Evolutionary conservation across 2,888 invertebrate genomes (phyloP), one percentile per base, ranked within the genome.

Genomic region (Metellina segmentata): DNA sequence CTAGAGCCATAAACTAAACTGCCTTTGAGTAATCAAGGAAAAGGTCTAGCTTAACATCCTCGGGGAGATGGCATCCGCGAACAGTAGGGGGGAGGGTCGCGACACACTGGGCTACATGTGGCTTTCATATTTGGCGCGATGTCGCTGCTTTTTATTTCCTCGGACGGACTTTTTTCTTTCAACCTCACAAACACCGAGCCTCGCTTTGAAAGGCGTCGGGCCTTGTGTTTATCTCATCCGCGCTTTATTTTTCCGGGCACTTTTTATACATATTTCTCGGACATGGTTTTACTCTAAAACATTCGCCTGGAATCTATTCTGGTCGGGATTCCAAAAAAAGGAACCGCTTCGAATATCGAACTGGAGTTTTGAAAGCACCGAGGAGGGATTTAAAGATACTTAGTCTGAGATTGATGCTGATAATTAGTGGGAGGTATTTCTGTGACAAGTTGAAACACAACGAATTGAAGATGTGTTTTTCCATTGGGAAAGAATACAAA

Each of bases 1-100:
- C 89, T 89, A 75, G 70, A 77, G 85, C 89, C 85, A 90, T 90
- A 90, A 90, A 90, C 90, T 85, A 90, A 90, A 90, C 90, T 90
- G 85, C 90, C 90, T 85, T 90, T 85, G 85, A 85, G 90, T 90
- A 90, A 90, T 90, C 90, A 90, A 85, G 79, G 85, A 81, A 90
- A 81, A 90, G 81, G 90, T 81, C 90, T 81, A 74, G 85, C 90
- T 81, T 90, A 85, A 49, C 90, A 85, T 90, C 81, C 90, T 74
- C 19, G 90, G 90, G 85, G 90, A 83, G 81, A 51, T 77, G 69
- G 34, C 34, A 34, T 34, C 34, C 34, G 34, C 34, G 34, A 34
- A 34, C 34, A 34, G 34, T 34, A 34, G 34, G 81, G 48, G 71
- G 51, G 48, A 19, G 70, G 82, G 83, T 52, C 61, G 89, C 89